Evolutionary conservation across 2,888 invertebrate species (phyloP).

Genomic region (Mechanitis messenoides): DNA sequence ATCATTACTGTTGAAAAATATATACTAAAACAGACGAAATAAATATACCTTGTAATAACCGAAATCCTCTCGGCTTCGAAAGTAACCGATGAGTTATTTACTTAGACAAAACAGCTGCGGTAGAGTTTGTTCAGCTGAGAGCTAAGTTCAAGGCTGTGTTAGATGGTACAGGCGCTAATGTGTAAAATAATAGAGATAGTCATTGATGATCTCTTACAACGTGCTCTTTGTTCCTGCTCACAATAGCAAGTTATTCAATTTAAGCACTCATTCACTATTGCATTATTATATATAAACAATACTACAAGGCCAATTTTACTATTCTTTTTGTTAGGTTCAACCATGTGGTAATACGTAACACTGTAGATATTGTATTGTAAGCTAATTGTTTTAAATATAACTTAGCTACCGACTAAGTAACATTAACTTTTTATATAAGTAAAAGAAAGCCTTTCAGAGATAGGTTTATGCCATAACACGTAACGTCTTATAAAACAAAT

Average conservation of each 20-base stretch:
- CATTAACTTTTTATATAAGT: too few relatives aligned
- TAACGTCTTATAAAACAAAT: too few relatives aligned
- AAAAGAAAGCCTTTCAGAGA: too few relatives aligned
- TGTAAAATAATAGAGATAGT: conserved; percentile 32
- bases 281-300: conserved; percentile 30
- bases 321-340: conserved; percentile 20
- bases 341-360: conserved; percentile 11
- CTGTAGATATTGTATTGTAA: conserved; percentile 7
- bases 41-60: too few relatives aligned
- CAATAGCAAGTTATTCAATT: conserved; percentile 34
- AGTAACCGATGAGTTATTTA: too few relatives aligned
- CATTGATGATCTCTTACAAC: conserved; percentile 37
- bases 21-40: too few relatives aligned
- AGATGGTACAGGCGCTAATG: conserved; percentile 25
- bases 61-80: too few relatives aligned
- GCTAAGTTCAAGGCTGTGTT: conserved; percentile 60
- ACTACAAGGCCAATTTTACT: conserved; percentile 29
- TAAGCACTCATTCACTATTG: conserved; percentile 31
- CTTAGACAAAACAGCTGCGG: conserved; percentile 16
- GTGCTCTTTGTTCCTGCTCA: conserved; percentile 32
- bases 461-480: too few relatives aligned
- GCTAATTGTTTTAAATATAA: conserved; percentile 4
- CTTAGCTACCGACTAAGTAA: too few relatives aligned
- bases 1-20: not conserved
- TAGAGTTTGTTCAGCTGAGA: conserved; percentile 32